Base-by-base conservation (phyloP, 1,140 invertebrate species). In the Aphelenchoides fujianensis region DNA sequence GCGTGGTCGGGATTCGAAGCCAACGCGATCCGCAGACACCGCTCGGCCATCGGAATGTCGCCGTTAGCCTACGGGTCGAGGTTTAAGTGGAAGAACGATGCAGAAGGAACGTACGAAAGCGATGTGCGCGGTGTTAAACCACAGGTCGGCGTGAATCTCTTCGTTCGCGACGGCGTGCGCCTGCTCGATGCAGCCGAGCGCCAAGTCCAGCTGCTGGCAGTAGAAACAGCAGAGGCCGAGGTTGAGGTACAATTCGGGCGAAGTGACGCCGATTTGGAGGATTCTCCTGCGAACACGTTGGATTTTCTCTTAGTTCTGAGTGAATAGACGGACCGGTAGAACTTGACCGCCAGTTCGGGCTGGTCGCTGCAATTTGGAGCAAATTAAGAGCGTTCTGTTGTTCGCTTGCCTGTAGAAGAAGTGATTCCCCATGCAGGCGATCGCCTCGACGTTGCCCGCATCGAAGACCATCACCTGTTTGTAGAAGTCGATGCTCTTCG, bases 261-360 rank as follows among this genome's bases (percentile, higher is more conserved):
- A 94, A 82, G 92, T 91, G 0, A 93, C 90, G n/a, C 93, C 94
- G 90, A 98, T 97, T 82, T 97, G 93, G 55, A 98, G 87, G 28
- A 98, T 88, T 72, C 95, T 89, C 84, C 94, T 94, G n/a, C 59
- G 28, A 69, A 53, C 71, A 23, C 48, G 54, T 1, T 27, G 3
- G 55, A 12, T 3, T 41, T 34, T 68, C 9, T 9, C 28, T 9
- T n/a, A n/a, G n/a, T n/a, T n/a, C n/a, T n/a, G n/a, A n/a, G n/a
- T n/a, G n/a, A n/a, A n/a, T 76, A n/a, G n/a, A n/a, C n/a, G n/a
- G n/a, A 94, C 91, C 93, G 91, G 84, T 97, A 98, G 87, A 95
- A 97, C 84, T 93, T 89, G 0, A 98, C 86, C 0, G 95, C 92
- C 67, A 98, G 88, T 89, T 99, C 96, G 1, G 96, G 95, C 86